Evolutionary conservation across 2,113 vertebrate species (phyloP).

Genomic region (Nyctereutes procyonoides): DNA sequence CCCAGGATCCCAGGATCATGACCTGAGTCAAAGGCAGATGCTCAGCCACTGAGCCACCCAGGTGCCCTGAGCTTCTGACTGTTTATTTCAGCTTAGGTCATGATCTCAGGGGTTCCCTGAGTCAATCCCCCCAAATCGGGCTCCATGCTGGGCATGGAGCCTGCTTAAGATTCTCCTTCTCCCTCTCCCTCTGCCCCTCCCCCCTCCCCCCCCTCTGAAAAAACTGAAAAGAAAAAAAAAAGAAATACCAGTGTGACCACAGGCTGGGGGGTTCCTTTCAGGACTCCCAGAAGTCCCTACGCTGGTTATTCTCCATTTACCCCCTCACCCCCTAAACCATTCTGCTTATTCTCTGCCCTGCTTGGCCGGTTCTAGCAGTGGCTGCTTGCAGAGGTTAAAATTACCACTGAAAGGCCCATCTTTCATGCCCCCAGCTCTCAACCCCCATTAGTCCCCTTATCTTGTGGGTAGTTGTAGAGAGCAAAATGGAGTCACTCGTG

Average conservation of each 20-base stretch:
- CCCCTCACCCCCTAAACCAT: neutral
- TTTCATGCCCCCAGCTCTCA: neutral
- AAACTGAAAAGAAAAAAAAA: neutral
- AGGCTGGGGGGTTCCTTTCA: neutral
- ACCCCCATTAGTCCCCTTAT: neutral
- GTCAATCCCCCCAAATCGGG: accelerated
- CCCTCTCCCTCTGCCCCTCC: neutral
- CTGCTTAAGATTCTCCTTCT: neutral
- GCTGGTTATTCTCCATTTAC: neutral
- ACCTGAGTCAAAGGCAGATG: no score
- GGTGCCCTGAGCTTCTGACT: neutral
- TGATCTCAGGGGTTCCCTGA: neutral
- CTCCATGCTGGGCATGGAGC: neutral
- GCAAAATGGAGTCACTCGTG: neutral
- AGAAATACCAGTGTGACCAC: neutral
- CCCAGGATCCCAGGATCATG: no score
- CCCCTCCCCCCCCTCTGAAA: neutral
- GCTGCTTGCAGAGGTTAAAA: neutral
- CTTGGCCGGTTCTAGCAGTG: neutral
- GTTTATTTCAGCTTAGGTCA: neutral
- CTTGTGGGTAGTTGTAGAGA: neutral
- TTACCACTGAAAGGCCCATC: neutral
- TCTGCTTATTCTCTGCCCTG: neutral
- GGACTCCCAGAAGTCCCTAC: neutral
- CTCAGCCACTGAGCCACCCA: no score